Percentiles rank a stretch among this genome's conserved stretches.
phyloP scores from a whole-genome alignment of 2,797 vertebrate genomes.

The Coccyzus lansbergi region DNA sequence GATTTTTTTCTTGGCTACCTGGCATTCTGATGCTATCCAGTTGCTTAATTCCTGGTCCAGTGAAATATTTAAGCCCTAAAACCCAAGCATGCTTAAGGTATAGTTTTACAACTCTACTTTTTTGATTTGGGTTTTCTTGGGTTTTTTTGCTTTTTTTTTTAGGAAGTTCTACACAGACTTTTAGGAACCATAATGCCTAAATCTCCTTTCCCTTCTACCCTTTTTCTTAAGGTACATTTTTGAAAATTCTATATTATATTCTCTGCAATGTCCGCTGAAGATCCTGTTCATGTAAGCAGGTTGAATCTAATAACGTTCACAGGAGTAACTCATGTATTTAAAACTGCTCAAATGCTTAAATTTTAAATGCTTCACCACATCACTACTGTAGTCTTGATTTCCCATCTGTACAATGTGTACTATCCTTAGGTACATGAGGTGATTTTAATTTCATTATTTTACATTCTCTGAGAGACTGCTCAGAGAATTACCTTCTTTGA shows the following conservation, averaged over 20 bases:
- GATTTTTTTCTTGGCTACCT: not conserved
- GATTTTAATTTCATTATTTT: conserved; percentile 3
- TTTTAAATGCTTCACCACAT: not conserved
- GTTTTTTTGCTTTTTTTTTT: not conserved
- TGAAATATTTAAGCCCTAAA: not conserved
- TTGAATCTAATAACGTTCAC: not conserved
- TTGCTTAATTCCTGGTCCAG: not conserved
- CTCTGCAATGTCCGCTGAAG: not conserved
- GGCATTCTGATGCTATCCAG: not conserved
- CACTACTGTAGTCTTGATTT: not conserved
- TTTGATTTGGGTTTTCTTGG: no score
- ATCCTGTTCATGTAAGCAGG: not conserved
- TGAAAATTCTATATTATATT: not conserved
- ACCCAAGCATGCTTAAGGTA: not conserved
- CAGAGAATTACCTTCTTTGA: not conserved
- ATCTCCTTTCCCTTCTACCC: not conserved
- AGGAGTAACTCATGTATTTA: not conserved
- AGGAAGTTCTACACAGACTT: not conserved
- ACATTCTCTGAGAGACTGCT: not conserved
- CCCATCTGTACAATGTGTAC: not conserved
- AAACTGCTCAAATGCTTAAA: not conserved
- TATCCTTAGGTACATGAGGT: not conserved
- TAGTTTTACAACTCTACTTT: not conserved
- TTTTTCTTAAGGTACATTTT: not conserved
- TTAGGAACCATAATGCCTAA: not conserved